A percentile compares a stretch with the other conserved stretches of the same genome.
Conservation (phyloP, 2,888 invertebrate species). For the Ophion slaviceki region DNA sequence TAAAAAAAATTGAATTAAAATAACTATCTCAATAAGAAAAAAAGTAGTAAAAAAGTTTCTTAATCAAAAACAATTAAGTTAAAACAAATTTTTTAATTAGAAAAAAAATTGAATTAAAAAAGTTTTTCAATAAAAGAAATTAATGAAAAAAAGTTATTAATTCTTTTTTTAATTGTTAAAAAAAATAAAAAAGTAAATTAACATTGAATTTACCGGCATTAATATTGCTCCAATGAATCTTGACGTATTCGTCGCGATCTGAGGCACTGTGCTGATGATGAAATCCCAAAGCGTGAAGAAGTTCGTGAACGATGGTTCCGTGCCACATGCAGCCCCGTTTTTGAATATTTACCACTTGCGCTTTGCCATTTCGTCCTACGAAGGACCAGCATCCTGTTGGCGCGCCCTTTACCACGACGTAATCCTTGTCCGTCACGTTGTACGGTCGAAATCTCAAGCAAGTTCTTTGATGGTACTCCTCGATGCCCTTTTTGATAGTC, state of each 20-base stretch:
- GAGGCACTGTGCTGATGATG: slow-evolving; percentile 93
- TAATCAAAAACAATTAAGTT: no score
- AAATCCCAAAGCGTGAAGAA: slow-evolving; percentile 92
- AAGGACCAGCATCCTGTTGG: slow-evolving; percentile 88
- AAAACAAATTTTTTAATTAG: no score
- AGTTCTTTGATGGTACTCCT: slow-evolving; percentile 86
- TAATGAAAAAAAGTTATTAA: background rate
- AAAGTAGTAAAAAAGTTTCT: no score
- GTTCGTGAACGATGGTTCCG: slow-evolving; percentile 88
- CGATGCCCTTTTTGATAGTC: slow-evolving; percentile 85
- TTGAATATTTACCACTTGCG: slow-evolving; percentile 86
- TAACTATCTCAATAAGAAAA: no score
- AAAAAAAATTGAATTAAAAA: background rate
- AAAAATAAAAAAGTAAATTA: background rate
- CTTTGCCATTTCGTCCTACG: slow-evolving; percentile 87
- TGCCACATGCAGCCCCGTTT: slow-evolving; percentile 82
- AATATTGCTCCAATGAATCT: slow-evolving; percentile 90
- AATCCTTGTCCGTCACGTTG: slow-evolving; percentile 85
- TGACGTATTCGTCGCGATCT: slow-evolving; percentile 90
- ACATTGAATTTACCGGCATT: slow-evolving; percentile 83
- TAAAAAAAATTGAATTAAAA: no score
- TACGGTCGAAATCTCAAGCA: slow-evolving; percentile 88
- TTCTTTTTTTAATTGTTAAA: background rate
- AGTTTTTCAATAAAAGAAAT: background rate
- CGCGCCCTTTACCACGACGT: slow-evolving; percentile 85